Percentiles rank a stretch among this genome's conserved stretches.
Conservation (phyloP, 30 jellyfish, hydroid and myxozoan genomes). For the Aurelia coerulea region DNA sequence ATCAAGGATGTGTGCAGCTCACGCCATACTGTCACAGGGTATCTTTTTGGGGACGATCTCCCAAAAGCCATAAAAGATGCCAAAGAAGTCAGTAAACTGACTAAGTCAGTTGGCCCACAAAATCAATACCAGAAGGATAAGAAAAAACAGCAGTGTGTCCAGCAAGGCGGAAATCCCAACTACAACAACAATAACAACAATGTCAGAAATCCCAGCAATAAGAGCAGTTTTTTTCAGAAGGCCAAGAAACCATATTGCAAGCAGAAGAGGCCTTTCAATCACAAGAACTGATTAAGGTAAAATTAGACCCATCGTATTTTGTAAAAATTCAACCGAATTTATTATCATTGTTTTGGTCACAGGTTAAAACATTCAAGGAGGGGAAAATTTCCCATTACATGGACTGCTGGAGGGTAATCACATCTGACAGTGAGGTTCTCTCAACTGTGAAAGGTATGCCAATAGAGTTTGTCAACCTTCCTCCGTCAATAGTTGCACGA, state of each 20-base stretch:
- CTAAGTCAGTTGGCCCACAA: background rate
- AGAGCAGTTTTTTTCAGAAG: conserved; percentile 32
- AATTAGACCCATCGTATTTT: background rate
- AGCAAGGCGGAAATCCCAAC: background rate
- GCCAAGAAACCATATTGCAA: conserved; percentile 49
- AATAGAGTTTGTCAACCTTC: background rate
- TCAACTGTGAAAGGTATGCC: no score
- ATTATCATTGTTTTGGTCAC: background rate
- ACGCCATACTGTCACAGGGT: conserved; percentile 28
- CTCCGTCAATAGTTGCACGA: background rate
- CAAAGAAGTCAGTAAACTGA: conserved; percentile 5
- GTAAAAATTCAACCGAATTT: background rate
- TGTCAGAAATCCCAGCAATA: conserved; percentile 3
- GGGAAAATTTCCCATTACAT: conserved; percentile 18
- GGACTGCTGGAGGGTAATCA: conserved; percentile 8
- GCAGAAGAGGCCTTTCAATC: conserved; percentile 29
- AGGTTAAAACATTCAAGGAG: conserved; percentile 25
- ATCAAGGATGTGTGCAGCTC: conserved; percentile 37
- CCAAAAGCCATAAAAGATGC: conserved; percentile 14
- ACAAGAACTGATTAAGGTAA: conserved; percentile 15
- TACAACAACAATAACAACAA: background rate
- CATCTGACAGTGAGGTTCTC: conserved; percentile 17
- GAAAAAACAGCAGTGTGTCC: background rate
- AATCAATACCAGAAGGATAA: background rate
- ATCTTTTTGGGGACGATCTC: conserved; percentile 49